phyloP scores from a whole-genome alignment of 2,797 vertebrate species.

The Siniperca obscura region DNA sequence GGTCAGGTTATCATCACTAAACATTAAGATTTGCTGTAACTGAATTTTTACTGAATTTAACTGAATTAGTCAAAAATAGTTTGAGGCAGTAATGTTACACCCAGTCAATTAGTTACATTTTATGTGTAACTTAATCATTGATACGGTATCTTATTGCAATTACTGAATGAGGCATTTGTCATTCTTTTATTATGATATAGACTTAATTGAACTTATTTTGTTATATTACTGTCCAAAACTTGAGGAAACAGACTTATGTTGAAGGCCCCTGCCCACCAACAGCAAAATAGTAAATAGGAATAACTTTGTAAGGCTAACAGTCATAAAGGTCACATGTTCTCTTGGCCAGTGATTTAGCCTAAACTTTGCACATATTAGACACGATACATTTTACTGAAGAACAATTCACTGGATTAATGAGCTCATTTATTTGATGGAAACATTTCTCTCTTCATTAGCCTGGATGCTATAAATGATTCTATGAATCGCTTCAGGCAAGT shows the following conservation, averaged over 20 bases:
- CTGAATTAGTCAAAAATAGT: background rate
- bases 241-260: background rate
- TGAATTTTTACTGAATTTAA: background rate
- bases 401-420: constrained; percentile 63
- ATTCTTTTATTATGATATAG: background rate
- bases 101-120: background rate
- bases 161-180: background rate
- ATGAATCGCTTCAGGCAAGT: constrained; percentile 45
- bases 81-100: background rate
- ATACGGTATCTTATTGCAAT: background rate
- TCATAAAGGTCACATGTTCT: background rate
- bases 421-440: constrained; percentile 62
- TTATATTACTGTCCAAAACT: background rate
- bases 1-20: constrained; percentile 8
- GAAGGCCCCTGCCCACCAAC: background rate
- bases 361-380: constrained; percentile 40
- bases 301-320: background rate
- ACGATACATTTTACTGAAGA: constrained; percentile 19
- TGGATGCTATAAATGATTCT: constrained; percentile 60
- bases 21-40: background rate
- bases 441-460: constrained; percentile 63
- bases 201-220: constrained; percentile 9
- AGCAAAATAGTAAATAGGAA: background rate
- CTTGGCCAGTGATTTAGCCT: constrained; percentile 1
- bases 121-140: background rate